A percentile compares a stretch with the other conserved stretches of the same genome.
Conservation (phyloP, 2,113 vertebrate genomes). For the Sprattus sprattus region DNA sequence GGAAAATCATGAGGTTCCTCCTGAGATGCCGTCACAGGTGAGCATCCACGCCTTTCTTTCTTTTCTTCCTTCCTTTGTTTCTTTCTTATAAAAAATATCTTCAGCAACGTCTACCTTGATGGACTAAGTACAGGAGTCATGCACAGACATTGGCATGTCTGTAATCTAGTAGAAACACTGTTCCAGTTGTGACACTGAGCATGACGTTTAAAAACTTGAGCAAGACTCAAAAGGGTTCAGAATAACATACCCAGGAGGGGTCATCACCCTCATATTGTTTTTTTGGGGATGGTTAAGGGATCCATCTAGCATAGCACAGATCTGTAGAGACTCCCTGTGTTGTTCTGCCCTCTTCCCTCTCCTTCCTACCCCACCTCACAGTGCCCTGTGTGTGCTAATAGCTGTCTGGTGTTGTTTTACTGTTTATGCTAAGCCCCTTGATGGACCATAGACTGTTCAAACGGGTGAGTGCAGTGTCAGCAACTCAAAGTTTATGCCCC, state of each 20-base stretch:
- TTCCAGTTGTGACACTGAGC: neutral
- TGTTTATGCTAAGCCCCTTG: constrained; percentile 95
- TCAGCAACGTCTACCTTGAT: neutral
- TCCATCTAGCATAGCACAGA: neutral
- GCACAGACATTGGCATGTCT: neutral
- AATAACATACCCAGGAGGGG: neutral
- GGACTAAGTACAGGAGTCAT: neutral
- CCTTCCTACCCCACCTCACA: constrained; percentile 35
- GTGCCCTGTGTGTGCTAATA: constrained; percentile 82
- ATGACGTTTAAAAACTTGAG: neutral
- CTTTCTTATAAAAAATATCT: neutral
- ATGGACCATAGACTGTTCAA: constrained; percentile 99
- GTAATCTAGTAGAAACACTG: neutral
- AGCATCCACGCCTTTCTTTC: constrained; percentile 25
- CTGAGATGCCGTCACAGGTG: constrained; percentile 98
- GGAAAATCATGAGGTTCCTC: constrained; percentile 98
- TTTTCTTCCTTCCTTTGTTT: neutral
- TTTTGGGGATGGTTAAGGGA: neutral
- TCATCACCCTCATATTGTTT: neutral
- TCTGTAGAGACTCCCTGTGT: constrained; percentile 44
- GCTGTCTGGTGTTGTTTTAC: constrained; percentile 97
- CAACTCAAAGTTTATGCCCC: constrained; percentile 66
- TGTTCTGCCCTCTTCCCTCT: constrained; percentile 49
- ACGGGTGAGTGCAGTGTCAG: constrained; percentile 95
- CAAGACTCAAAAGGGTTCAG: neutral